A percentile compares a stretch with the other conserved stretches of the same genome.
Conservation (phyloP, 2,888 invertebrate species). For the Caenorhabditis imperialis region DNA sequence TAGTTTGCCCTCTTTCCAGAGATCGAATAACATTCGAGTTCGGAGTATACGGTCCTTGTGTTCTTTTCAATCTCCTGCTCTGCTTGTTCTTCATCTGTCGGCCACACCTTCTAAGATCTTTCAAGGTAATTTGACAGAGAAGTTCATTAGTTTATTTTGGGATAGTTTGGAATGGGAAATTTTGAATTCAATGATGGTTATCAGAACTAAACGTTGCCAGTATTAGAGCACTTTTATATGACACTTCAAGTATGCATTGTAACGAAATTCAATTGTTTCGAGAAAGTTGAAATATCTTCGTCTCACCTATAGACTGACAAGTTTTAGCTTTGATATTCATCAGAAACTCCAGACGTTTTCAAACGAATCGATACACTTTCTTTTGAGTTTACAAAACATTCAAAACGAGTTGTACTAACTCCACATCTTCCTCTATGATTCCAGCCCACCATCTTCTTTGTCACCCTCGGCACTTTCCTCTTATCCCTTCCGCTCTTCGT, state of each 20-base stretch:
- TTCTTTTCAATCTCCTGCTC: slow-evolving; percentile 40
- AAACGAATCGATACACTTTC: too few relatives aligned
- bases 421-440: background rate
- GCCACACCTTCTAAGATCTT: slow-evolving; percentile 32
- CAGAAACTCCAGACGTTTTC: background rate
- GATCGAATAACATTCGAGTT: slow-evolving; percentile 54
- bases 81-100: slow-evolving; percentile 42
- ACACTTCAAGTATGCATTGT: background rate
- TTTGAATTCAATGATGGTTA: too few relatives aligned
- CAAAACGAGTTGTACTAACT: background rate
- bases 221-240: too few relatives aligned
- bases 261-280: too few relatives aligned
- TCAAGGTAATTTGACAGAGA: too few relatives aligned
- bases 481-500: slow-evolving; percentile 45
- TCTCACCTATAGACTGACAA: background rate
- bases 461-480: slow-evolving; percentile 46
- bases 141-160: too few relatives aligned
- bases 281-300: too few relatives aligned
- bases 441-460: slow-evolving; percentile 50
- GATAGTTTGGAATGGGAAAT: too few relatives aligned
- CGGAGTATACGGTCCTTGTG: slow-evolving; percentile 39
- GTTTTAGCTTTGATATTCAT: background rate
- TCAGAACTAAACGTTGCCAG: too few relatives aligned
- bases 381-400: too few relatives aligned
- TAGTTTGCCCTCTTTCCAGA: slow-evolving; percentile 14